Conservation (phyloP, 1,140 invertebrate genomes). For the Plodia interpunctella region DNA sequence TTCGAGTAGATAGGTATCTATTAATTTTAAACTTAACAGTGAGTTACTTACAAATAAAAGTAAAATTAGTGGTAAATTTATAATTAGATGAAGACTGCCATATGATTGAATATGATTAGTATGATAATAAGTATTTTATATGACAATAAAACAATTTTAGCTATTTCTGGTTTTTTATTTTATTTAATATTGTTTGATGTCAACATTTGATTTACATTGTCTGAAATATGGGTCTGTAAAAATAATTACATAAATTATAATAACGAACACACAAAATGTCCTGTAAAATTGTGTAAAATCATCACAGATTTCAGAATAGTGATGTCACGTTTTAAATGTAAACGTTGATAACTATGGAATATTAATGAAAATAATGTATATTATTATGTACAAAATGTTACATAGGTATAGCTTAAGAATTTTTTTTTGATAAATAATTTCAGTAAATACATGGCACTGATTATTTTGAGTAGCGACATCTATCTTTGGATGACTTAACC, state of each 20-base stretch:
- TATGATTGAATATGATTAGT: not conserved
- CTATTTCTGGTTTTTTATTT: constrained; percentile 49
- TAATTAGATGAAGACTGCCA: no score
- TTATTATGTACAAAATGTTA: constrained; percentile 9
- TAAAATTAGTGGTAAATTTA: no score
- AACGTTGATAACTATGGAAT: constrained; percentile 15
- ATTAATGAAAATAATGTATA: constrained; percentile 7
- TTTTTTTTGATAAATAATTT: constrained; percentile 17
- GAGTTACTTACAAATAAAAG: no score
- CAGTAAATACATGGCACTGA: constrained; percentile 50
- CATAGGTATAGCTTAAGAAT: not conserved
- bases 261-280: constrained; percentile 2
- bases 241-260: constrained; percentile 6
- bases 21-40: no score
- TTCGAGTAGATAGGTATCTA: no score
- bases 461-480: constrained; percentile 40
- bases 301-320: constrained; percentile 12
- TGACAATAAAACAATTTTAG: constrained; percentile 46
- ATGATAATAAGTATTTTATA: constrained; percentile 5
- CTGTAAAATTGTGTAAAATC: constrained; percentile 21
- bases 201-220: constrained; percentile 32
- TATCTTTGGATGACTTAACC: constrained; percentile 13
- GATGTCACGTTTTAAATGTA: constrained; percentile 14
- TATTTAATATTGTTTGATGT: constrained; percentile 40
- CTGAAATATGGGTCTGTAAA: constrained; percentile 5